Evolutionary conservation across 30 jellyfish, hydroid and myxozoan species (phyloP), one percentile per base, ranked within the genome.

Genomic region (Aurelia coerulea): DNA sequence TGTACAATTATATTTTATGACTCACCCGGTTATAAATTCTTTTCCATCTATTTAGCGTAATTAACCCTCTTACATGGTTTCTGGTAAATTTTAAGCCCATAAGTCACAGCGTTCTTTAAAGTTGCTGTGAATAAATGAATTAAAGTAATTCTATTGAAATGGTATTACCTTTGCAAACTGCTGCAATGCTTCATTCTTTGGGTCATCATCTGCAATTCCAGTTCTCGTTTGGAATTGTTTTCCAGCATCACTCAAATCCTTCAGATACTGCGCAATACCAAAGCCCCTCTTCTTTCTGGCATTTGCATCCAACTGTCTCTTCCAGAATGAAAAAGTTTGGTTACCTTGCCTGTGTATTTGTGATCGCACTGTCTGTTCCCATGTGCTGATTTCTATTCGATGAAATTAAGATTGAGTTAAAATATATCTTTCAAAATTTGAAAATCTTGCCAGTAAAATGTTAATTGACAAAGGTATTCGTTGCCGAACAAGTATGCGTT

Each of bases 341-440:
- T 39, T 76, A 68, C 79, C 86, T 34, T 87, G 96, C 54, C 73
- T 39, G 29, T 87, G 67, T 46, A 87, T 23, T 69, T 87, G 90
- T 16, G 74, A 68, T 5, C 60, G 78, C 3, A 87, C 96, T 0
- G 65, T 37, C 49, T 64, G 66, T 50, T 76, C 88, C 96, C 96
- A 87, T 3, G 62, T n/a, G 34, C 0, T 54, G 65, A 34, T 39
- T 68, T 78, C 96, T 84, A 34, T 35, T 18, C 29, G 5, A 17
- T 5, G 7, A 62, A 12, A 42, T 13, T 31, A 18, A 32, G 60
- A 31, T 53, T 41, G 10, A 29, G 33, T 75, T 23, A 34, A 51
- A 75, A 56, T 5, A 4, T 16, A 33, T 19, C 37, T 41, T n/a
- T 3, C 3, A 7, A 73, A 4, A 41, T 0, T 68, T 29, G 53